These are phyloP conservation scores for Platyrinchus mystaceus DNA, from an alignment of 2,797 vertebrate genomes.

Conservation along the genomic window DNA sequence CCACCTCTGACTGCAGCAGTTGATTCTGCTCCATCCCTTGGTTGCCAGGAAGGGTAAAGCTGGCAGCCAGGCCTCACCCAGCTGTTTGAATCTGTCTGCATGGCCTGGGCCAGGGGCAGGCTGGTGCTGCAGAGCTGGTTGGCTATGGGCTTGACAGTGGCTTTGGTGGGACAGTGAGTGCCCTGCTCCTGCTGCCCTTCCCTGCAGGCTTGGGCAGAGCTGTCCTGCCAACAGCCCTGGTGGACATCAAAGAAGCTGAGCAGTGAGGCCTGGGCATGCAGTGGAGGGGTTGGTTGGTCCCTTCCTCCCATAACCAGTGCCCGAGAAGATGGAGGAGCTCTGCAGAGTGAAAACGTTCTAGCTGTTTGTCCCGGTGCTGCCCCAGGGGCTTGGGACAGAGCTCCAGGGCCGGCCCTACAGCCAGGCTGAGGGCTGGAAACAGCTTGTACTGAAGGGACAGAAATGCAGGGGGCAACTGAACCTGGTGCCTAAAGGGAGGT, in stretches of 20 bases:
- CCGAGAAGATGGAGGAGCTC: neutral
- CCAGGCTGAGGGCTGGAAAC: neutral
- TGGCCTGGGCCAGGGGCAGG: neutral
- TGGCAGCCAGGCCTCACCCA: neutral
- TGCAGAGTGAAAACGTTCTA: neutral
- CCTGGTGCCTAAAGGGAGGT: neutral
- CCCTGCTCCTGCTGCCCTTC: neutral
- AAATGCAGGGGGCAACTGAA: neutral
- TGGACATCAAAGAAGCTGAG: neutral
- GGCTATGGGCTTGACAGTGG: rapidly evolving
- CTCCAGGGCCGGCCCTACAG: neutral
- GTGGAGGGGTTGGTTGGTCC: neutral
- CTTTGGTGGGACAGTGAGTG: no score
- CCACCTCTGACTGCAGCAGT: neutral
- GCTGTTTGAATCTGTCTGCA: neutral
- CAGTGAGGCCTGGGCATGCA: neutral
- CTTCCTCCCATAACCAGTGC: neutral
- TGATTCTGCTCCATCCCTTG: neutral
- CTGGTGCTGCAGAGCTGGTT: neutral
- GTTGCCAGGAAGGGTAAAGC: neutral
- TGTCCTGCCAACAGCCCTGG: neutral
- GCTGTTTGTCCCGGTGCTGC: neutral
- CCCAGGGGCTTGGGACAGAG: neutral
- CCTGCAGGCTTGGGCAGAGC: neutral
- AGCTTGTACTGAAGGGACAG: neutral